Evolutionary conservation across 2,113 vertebrate species (phyloP), one percentile per base, ranked within the genome.

Genomic region (Oryzias javanicus): DNA sequence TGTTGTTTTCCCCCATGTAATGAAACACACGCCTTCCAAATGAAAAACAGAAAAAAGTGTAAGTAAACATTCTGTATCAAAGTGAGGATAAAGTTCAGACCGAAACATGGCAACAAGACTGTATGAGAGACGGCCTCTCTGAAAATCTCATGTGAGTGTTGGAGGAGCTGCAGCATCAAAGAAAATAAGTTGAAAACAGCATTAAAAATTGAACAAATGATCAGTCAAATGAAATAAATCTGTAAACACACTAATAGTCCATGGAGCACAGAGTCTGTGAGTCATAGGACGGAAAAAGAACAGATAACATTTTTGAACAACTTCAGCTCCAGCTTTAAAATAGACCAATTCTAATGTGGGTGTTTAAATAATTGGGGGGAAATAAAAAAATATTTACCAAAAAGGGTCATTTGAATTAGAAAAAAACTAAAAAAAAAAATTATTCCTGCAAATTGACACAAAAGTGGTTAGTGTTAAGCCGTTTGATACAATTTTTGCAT

Each of bases 151-250:
- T 45, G 61, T n/a, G 7, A 53, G 41, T 19, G 16, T 45, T 62
- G 48, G 14, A 14, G 8, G 14, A 47, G 48, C 6, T 19, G 57
- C 52, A 50, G 57, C 60, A 67, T 72, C 59, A 74, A 67, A 70
- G 62, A 45, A 64, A 64, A 60, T 51, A 44, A 29, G 58, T 58
- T 76, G 66, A 76, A 82, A 80, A 76, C 74, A 73, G 55, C 55
- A 68, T 80, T 25, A 68, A 85, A 82, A 80, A 85, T 85, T 85
- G 49, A 82, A 67, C 35, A 1, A 56, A 51, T 18, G 24, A 48
- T 59, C 60, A 48, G 27, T 35, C 6, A 52, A 22, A 42, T 15
- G 49, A 46, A 41, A 45, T 61, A n/a, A 41, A 60, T 66, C 49
- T 1, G 49, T 66, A 72, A 79, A 81, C 56, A 74, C 29, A 44